A percentile compares a stretch with the other conserved stretches of the same genome.
Conservation (phyloP, 92 coral and sea anemone species). For the Palythoa caribaeorum region DNA sequence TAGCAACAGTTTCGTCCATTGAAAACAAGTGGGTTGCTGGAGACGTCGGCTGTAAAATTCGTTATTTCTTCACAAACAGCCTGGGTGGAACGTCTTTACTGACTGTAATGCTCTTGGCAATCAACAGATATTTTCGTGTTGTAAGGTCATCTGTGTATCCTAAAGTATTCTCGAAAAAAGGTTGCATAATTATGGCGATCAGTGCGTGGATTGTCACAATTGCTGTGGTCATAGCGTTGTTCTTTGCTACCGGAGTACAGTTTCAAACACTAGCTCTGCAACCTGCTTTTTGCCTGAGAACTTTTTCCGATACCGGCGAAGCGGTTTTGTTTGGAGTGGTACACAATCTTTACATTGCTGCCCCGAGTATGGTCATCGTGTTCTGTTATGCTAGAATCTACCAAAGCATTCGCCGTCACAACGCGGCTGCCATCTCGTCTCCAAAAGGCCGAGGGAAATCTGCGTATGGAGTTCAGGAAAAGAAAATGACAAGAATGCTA, state of each 20-base stretch:
- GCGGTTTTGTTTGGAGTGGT: background rate
- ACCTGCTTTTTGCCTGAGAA: slow-evolving; percentile 22
- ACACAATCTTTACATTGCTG: slow-evolving; percentile 16
- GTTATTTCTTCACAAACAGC: slow-evolving; percentile 18
- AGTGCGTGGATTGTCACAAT: slow-evolving; percentile 31
- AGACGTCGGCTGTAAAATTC: slow-evolving; percentile 24
- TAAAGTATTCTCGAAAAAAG: slow-evolving; percentile 15
- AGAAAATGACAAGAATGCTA: slow-evolving; percentile 18
- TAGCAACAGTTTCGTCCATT: slow-evolving; percentile 19
- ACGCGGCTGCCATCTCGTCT: background rate
- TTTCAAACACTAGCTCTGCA: slow-evolving; percentile 2
- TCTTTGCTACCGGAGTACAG: slow-evolving; percentile 32
- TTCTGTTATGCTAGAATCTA: slow-evolving; percentile 16
- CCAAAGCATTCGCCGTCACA: slow-evolving; percentile 19
- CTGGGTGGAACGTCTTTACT: slow-evolving; percentile 33
- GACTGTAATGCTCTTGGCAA: slow-evolving; percentile 35
- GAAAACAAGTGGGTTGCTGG: slow-evolving; percentile 26
- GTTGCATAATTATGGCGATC: background rate
- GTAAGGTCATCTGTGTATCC: slow-evolving; percentile 23
- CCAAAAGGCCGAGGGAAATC: slow-evolving; percentile 2
- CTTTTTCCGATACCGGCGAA: background rate
- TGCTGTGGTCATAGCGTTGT: background rate
- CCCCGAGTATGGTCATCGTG: background rate
- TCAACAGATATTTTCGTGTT: slow-evolving; percentile 34
- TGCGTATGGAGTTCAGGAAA: slow-evolving; percentile 19